Base-by-base conservation (phyloP, 2,888 invertebrate genomes). In the Eristalis intricaria region DNA sequence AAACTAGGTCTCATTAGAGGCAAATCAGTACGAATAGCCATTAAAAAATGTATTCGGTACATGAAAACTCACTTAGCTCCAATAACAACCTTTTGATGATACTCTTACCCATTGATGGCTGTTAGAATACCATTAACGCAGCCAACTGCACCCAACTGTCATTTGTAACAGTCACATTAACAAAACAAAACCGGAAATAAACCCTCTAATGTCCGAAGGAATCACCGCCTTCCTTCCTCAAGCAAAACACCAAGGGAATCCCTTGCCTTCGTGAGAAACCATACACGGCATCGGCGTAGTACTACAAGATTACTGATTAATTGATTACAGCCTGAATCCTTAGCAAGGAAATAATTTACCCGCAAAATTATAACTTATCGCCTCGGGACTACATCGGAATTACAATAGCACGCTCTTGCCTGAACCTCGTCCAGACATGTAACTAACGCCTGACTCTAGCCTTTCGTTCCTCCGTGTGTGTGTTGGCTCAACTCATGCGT, bases 351-450 rank as follows among this genome's bases (percentile, higher is more conserved):
- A 84, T 80, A 77, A 87, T 60, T 87, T 71, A 84, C 61, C 87
- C 64, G 60, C 60, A 61, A 84, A 87, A 84, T 80, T 87, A 80
- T 87, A 74, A 87, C 43, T 84, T 80, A 87, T 77, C 73, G 80
- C 60, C 64, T 26, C 2, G 73, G 73, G 71, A 84, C 84, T 84
- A 71, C 84, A 76, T 66, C 75, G 68, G 84, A 84, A 87, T 84
- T 76, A 84, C 79, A 79, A 84, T 73, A 84, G 79, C 84, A 84
- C 73, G 87, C 75, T 79, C 64, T 38, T 10, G 64, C 19, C 43
- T 75, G 71, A 71, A 61, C 75, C 63, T n/a, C 40, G 7, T 32
- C 63, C n/a, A 65, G 70, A 50, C 65, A 43, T 63, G 63, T 68
- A 75, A 69, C 68, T 58, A 70, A 66, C 32, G 56, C 56, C 58